A percentile compares a stretch with the other conserved stretches of the same genome.
Evolutionary conservation across 2,113 vertebrate genomes (phyloP).

Genomic region (Gallinago paraguaiae): DNA sequence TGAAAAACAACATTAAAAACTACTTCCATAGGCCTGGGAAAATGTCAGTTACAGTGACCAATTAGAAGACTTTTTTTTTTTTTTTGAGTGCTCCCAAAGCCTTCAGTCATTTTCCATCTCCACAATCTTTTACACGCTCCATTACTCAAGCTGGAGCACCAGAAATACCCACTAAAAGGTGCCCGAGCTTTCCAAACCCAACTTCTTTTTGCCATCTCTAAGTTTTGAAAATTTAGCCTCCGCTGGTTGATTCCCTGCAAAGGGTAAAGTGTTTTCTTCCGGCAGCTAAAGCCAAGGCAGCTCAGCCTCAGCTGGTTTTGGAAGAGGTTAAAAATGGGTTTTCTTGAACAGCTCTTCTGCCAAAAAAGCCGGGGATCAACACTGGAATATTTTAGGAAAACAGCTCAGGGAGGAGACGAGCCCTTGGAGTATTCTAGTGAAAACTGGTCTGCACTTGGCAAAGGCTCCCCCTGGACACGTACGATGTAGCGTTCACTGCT

Average conservation of each 20-base stretch:
- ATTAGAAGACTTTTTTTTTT: not conserved
- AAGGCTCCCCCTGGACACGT: not conserved
- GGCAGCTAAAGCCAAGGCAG: not conserved
- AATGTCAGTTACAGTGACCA: fast-evolving
- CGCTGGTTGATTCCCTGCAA: not conserved
- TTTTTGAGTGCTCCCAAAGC: not conserved
- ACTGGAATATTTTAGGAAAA: not conserved
- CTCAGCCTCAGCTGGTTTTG: not conserved
- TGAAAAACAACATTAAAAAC: not conserved
- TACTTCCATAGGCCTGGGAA: not conserved
- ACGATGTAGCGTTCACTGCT: not conserved
- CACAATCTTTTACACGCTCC: not conserved
- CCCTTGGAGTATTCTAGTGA: not conserved
- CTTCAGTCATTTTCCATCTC: not conserved
- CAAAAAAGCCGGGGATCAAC: not conserved
- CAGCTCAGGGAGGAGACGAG: not conserved
- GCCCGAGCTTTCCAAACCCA: not conserved
- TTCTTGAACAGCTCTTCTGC: not conserved
- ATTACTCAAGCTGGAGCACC: not conserved
- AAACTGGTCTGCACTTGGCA: not conserved
- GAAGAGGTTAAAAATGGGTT: not conserved
- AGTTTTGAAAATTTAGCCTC: not conserved
- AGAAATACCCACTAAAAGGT: not conserved
- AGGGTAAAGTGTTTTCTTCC: not conserved
- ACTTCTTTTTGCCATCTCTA: not conserved